Evolutionary conservation across 2,797 vertebrate species (phyloP), one percentile per base, ranked within the genome.

Genomic region (Diplodus sargus): DNA sequence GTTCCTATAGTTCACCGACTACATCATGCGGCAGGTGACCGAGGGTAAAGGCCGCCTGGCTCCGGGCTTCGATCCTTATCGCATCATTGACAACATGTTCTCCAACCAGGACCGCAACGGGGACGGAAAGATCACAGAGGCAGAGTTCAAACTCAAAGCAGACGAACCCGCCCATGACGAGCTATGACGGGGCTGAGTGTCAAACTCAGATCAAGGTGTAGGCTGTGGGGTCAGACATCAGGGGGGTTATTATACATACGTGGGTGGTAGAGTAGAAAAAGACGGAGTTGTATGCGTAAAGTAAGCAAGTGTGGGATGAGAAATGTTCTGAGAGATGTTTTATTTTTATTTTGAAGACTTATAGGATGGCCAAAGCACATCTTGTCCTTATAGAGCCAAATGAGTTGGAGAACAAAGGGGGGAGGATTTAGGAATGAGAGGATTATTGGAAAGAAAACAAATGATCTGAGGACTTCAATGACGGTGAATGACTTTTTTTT

Each of bases 71-170:
- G 97, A 98, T 52, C 92, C 97, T 4, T 92, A 96, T 15, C 96
- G 94, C 83, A 98, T 99, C 8, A 96, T 99, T 70, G 96, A 97
- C 85, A 99, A 98, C 82, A 99, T 99, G 97, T 99, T 98, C 90
- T 94, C 94, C 88, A 99, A 99, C 91, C 98, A 99, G 93, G 98
- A 99, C 91, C 95, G 97, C 20, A 92, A 99, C 17, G 95, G 96
- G 77, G 97, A 99, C 1, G 97, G 98, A 59, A 97, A 94, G 92
- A 97, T 99, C 85, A 97, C 96, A 0, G 95, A 94, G 14, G 94
- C 94, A 0, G 98, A 99, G 89, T 99, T 99, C 89, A 98, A 96
- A 89, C 88, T 99, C 74, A 99, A 99, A 93, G 97, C 98, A 47
- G 97, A 99, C 28, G 98, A 99, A 87, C 49, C 92, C 42, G 90